phyloP scores from a whole-genome alignment of 2,888 invertebrate genomes.

The Prosopocoilus inquinatus region DNA sequence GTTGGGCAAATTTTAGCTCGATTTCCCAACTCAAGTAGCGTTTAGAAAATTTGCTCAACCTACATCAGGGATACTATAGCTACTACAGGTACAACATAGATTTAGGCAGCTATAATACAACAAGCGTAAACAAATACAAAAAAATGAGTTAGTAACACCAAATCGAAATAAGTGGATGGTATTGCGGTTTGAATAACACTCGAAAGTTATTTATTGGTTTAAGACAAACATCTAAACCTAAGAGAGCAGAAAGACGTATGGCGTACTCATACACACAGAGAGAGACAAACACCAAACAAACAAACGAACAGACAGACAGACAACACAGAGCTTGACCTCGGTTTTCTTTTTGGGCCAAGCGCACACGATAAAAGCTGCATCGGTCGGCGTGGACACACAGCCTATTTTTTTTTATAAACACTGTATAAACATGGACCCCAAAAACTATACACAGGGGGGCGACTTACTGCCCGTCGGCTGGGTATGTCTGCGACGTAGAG shows the following conservation, averaged over 20 bases:
- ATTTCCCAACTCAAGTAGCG: no score
- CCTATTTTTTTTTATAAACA: not conserved
- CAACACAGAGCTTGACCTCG: not conserved
- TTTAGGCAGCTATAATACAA: no score
- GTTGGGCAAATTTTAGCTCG: no score
- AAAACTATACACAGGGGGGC: conserved; percentile 19
- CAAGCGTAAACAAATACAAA: no score
- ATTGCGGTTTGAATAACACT: not conserved
- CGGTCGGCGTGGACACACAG: conserved; percentile 5
- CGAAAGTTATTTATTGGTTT: not conserved
- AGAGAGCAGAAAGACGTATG: conserved; percentile 15
- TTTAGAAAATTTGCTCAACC: no score
- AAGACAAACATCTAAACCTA: not conserved
- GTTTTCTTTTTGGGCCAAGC: not conserved
- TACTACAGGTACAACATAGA: no score
- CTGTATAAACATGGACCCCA: conserved; percentile 15
- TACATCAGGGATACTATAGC: no score
- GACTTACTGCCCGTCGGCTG: conserved; percentile 41
- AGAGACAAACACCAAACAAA: conserved; percentile 31
- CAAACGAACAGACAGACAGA: conserved; percentile 18
- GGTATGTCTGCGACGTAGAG: conserved; percentile 24
- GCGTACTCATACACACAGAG: conserved; percentile 40
- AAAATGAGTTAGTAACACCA: no score
- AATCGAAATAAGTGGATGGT: no score
- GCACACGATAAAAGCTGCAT: conserved; percentile 7